Base-by-base conservation (phyloP, 2,888 invertebrate species). In the Dolomedes plantarius region DNA sequence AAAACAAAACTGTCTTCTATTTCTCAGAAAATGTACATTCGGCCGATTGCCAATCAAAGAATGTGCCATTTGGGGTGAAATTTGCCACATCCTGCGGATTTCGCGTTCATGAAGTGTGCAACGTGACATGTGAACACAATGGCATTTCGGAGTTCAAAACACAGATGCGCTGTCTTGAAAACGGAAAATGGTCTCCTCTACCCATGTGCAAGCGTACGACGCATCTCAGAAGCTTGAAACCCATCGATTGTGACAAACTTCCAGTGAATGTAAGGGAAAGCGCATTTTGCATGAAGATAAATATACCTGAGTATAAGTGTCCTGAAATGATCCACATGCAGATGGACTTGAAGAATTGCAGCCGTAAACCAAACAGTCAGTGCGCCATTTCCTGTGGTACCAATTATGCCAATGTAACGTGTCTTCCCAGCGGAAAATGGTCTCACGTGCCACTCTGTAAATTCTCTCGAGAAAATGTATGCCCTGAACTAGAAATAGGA, bases 401-500 rank as follows among this genome's bases (percentile, higher is more conserved):
- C 5, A 11, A 29, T 16, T 27, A 29, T 0, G 64, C 5, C 16
- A 28, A 64, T 0, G 41, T 79, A 0, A 5, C 29, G 1, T 79
- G 79, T 19, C 29, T 64, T 0, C 23, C 32, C 9, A 23, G 39
- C 0, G 71, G 50, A 3, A 31, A 19, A 7, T 56, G 46, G 56
- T 46, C 46, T 19, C 2, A 67, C 9, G 3, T 67, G 1, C 56
- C 39, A 13, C 29, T 29, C n/a, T 78, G 78, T 23, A n/a, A 31
- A 2, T 28, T 13, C 13, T 19, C 56, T 23, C 1, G 19, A 1
- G 13, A 11, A 6, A 13, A 13, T 6, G 23, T 68, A 3, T 78
- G 78, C 56, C 71, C 78, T 0, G 62, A 62, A 16, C 16, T 64
- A n/a, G 64, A 41, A 39, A 36, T 23, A 28, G 71, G 62, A 1